Evolutionary conservation across 53 echinoderm and acorn worm species (phyloP), one percentile per base, ranked within the genome.

Genomic region (Astropecten irregularis): DNA sequence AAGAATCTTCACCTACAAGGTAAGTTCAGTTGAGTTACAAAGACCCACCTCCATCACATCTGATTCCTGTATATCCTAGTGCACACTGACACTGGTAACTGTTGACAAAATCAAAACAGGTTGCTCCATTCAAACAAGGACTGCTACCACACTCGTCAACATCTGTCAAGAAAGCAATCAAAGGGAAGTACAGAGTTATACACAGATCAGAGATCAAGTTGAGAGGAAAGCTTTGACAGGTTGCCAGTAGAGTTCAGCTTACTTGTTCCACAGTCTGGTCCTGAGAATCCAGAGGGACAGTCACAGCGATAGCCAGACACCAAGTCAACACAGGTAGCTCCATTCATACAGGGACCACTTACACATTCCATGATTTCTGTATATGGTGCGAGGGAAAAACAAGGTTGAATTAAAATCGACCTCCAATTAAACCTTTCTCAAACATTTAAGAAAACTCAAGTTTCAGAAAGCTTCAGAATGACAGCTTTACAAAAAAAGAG

Each of bases 61-160:
- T 18, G 19, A 32, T 53, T 28, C 84, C 84, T 28, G 55, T 69
- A 31, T 71, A 90, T 0, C 90, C 90, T 20, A 28, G 47, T 10
- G 26, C 27, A 48, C 84, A 84, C 22, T 62, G 61, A 63, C 84
- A 84, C 61, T 25, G 60, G 37, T 61, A 71, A 16, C 71, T 69
- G 26, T 71, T 59, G 2, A 61, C 47, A 15, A 53, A 25, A 71
- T 71, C 71, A 15, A 47, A 8, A 28, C 84, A 84, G 19, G 32
- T 84, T 1, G 84, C 93, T 27, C 81, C 84, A 73, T 93, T 93
- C 53, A 14, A 20, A 15, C 84, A 84, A n/a, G 84, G 84, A 14
- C 26, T 36, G 35, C 69, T 69, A 2, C 29, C 9, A 19, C 84
- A 84, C 18, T 69, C 84, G 22, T 69, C 21, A 22, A 70, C 32